Conservation (phyloP, 2,888 invertebrate genomes). For the Diarsia mendica region DNA sequence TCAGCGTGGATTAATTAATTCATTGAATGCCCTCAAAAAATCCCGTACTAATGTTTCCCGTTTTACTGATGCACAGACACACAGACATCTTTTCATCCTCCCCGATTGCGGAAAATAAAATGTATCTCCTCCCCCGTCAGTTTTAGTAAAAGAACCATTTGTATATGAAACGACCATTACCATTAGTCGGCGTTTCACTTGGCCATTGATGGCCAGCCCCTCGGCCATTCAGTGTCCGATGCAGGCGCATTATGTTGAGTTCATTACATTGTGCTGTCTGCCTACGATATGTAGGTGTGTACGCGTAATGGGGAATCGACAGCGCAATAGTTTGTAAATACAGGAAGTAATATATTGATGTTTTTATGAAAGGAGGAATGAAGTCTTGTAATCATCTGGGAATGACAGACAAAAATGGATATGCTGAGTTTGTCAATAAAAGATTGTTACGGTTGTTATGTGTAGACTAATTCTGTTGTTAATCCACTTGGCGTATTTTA, state of each 20-base stretch:
- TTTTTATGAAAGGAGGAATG: conserved; percentile 36
- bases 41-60: conserved; percentile 60
- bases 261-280: conserved; percentile 63
- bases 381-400: conserved; percentile 7
- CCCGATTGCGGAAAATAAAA: conserved; percentile 64
- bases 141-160: conserved; percentile 70
- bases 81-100: conserved; percentile 62
- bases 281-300: conserved; percentile 49
- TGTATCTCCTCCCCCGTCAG: conserved; percentile 61
- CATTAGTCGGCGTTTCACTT: conserved; percentile 66
- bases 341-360: conserved; percentile 43
- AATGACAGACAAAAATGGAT: conserved; percentile 9
- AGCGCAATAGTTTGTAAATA: conserved; percentile 46
- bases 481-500: neutral
- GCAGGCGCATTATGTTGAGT: conserved; percentile 65
- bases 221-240: conserved; percentile 65
- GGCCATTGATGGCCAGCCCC: conserved; percentile 66
- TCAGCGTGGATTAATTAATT: conserved; percentile 58
- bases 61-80: conserved; percentile 52
- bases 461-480: neutral
- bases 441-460: neutral
- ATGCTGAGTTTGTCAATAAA: neutral
- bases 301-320: conserved; percentile 52
- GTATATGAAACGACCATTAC: conserved; percentile 71
- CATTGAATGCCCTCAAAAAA: conserved; percentile 60